Evolutionary conservation across 2,888 invertebrate species (phyloP).

Genomic region (Conchocele bisecta): DNA sequence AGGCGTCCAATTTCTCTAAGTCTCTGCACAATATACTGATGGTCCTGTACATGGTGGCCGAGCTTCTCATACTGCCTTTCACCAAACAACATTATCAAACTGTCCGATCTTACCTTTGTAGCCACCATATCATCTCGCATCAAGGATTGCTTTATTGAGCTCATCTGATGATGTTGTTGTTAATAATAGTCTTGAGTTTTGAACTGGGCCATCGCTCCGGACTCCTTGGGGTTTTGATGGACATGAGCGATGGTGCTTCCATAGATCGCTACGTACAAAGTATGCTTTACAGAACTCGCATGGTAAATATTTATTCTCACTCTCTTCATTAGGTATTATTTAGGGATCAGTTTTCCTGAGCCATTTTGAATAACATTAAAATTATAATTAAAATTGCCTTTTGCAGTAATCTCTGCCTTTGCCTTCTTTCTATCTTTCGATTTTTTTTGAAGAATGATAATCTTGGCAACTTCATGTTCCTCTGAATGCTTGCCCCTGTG

Average conservation of each 20-base stretch:
- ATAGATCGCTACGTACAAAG: constrained; percentile 8
- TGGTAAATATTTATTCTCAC: constrained; percentile 17
- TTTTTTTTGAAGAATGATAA: constrained; percentile 13
- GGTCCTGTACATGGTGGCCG: no score
- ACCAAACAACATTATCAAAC: no score
- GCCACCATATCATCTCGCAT: no score
- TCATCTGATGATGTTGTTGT: background rate
- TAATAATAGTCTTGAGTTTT: constrained; percentile 3
- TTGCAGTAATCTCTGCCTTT: constrained; percentile 6
- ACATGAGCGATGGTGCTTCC: constrained; percentile 16
- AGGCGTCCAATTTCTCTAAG: no score
- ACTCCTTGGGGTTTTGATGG: background rate
- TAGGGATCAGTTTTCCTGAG: constrained; percentile 21
- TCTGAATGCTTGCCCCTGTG: constrained; percentile 18
- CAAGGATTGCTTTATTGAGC: background rate
- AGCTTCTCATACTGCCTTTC: no score
- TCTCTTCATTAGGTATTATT: constrained; percentile 22
- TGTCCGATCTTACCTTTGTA: no score
- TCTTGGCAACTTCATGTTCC: constrained; percentile 39
- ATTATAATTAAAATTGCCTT: constrained; percentile 34
- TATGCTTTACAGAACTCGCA: constrained; percentile 24
- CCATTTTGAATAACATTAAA: constrained; percentile 10
- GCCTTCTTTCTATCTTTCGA: constrained; percentile 32
- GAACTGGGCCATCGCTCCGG: constrained; percentile 5
- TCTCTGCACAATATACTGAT: no score